These are phyloP conservation scores for Andrena bucephala DNA, from an alignment of 2,888 invertebrate species.

Conservation along the genomic window DNA sequence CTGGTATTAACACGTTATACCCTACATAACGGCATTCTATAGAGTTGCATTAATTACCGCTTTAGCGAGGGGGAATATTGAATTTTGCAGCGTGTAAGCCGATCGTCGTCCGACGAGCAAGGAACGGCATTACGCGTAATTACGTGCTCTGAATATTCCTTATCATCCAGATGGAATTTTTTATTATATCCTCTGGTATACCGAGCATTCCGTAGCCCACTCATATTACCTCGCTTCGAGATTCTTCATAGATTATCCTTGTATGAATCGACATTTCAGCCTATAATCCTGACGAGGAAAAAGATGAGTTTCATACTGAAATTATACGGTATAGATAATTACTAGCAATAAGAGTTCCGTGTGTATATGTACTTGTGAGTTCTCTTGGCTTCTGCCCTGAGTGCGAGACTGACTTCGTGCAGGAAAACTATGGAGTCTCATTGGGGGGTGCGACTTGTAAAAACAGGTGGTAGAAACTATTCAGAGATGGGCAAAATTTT, in stretches of 20 bases:
- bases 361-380: no score
- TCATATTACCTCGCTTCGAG: not conserved
- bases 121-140: not conserved
- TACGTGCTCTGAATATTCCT: conserved; percentile 1
- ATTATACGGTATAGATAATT: no score
- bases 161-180: not conserved
- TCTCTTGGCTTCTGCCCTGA: no score
- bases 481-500: no score
- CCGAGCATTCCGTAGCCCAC: not conserved
- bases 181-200: not conserved
- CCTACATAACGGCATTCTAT: conserved; percentile 25
- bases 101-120: conserved; percentile 14
- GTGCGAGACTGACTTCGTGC: no score
- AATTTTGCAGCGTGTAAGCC: conserved; percentile 46
- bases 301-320: no score
- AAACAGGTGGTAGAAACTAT: no score
- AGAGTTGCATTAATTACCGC: conserved; percentile 46
- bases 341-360: no score
- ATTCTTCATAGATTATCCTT: not conserved
- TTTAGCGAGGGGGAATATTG: conserved; percentile 44
- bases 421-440: no score
- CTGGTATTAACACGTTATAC: conserved; percentile 41
- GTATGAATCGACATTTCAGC: not conserved
- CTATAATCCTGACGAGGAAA: no score
- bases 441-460: no score